Evolutionary conservation across 2,113 vertebrate genomes (phyloP).

Genomic region (Riparia riparia): DNA sequence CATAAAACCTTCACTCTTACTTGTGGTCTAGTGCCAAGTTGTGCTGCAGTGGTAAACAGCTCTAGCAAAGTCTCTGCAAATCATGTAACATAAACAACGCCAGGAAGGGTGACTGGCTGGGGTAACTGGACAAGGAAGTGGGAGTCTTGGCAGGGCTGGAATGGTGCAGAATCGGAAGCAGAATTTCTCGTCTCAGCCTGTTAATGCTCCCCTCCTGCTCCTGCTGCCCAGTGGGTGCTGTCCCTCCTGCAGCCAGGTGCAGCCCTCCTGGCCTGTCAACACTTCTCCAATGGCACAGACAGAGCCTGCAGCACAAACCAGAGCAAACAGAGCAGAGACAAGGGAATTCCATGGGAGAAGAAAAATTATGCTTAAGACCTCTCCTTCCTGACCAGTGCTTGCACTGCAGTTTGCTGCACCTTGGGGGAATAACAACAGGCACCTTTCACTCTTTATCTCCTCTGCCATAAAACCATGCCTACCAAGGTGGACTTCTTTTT

Average conservation of each 20-base stretch:
- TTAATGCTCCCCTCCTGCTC: neutral
- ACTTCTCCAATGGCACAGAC: neutral
- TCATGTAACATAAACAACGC: accelerated
- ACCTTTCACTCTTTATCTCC: neutral
- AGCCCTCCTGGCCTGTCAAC: neutral
- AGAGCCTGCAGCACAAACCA: neutral
- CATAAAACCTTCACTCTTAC: neutral
- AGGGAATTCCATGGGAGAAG: neutral
- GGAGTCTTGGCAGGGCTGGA: neutral
- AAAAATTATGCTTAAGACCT: neutral
- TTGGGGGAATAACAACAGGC: neutral
- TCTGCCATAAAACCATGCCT: neutral
- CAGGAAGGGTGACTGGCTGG: neutral
- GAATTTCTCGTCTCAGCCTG: neutral
- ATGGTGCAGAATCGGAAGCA: neutral
- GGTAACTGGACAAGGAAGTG: neutral
- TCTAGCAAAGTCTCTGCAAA: neutral
- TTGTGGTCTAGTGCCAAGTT: neutral
- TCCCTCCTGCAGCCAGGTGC: neutral
- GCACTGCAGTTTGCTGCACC: neutral
- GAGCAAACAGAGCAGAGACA: neutral
- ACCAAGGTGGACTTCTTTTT: neutral
- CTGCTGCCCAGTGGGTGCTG: accelerated
- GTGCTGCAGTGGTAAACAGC: neutral
- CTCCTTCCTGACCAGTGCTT: accelerated